A percentile compares a stretch with the other conserved stretches of the same genome.
Conservation (phyloP, 2,113 vertebrate species). For the Peucedramus taeniatus region DNA sequence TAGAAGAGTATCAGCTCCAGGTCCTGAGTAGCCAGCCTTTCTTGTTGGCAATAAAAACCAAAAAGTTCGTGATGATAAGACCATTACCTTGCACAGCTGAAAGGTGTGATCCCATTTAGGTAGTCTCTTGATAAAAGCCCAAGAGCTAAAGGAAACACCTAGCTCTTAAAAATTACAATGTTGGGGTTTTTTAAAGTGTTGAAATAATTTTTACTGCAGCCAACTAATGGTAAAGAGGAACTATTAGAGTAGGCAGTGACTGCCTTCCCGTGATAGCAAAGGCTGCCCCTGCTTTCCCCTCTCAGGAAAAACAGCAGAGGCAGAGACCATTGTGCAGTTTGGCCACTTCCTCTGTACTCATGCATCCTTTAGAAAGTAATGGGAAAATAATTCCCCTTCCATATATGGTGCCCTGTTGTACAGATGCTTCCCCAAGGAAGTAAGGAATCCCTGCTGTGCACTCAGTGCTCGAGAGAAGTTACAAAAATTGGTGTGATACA, state of each 20-base stretch:
- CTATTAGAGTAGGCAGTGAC: neutral
- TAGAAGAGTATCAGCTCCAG: neutral
- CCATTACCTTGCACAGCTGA: neutral
- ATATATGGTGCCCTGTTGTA: neutral
- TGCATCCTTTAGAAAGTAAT: neutral
- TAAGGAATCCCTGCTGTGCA: neutral
- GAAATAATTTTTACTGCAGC: neutral
- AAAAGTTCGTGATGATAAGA: neutral
- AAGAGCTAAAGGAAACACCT: neutral
- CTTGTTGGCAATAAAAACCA: neutral
- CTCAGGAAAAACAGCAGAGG: neutral
- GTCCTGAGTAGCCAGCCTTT: neutral
- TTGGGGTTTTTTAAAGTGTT: neutral
- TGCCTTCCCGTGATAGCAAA: neutral
- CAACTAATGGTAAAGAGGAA: neutral
- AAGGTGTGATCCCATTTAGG: neutral
- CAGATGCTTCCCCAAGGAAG: neutral
- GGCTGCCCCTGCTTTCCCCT: neutral
- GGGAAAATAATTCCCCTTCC: neutral
- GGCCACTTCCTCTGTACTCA: neutral
- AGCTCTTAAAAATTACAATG: neutral
- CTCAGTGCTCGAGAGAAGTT: neutral
- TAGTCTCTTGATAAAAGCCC: neutral
- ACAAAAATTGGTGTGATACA: neutral
- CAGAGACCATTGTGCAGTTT: neutral